Percentiles rank a stretch among this genome's conserved stretches.
Conservation (phyloP, 2,888 invertebrate genomes). For the Bibio marci region DNA sequence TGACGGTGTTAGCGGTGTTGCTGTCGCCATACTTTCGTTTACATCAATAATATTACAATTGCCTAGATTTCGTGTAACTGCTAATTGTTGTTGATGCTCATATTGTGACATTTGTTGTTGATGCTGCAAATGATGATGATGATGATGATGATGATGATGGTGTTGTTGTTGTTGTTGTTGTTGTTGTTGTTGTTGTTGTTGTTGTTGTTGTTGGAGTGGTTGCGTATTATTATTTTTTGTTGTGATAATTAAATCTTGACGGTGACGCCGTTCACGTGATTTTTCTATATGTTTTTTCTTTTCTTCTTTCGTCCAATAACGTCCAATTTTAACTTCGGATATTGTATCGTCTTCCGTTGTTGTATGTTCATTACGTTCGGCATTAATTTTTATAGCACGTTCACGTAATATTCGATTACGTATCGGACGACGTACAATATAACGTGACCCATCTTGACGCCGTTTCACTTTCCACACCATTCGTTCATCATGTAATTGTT, state of each 20-base stretch:
- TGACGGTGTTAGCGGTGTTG: background rate
- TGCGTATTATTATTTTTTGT: constrained; percentile 22
- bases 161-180: constrained; percentile 16
- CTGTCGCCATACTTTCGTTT: background rate
- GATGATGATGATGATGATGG: background rate
- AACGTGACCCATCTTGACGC: constrained; percentile 56
- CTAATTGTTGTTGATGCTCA: constrained; percentile 1
- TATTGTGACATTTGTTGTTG: constrained; percentile 6
- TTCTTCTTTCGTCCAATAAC: constrained; percentile 62
- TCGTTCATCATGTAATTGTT: constrained; percentile 16
- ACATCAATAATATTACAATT: background rate
- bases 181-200: constrained; percentile 13
- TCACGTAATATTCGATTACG: constrained; percentile 47
- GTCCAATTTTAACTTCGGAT: constrained; percentile 57
- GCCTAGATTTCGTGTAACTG: background rate
- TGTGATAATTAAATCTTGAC: constrained; percentile 3
- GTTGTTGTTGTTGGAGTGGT: constrained; percentile 10
- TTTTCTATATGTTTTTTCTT: constrained; percentile 55
- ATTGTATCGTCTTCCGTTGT: constrained; percentile 63
- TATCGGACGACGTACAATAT: constrained; percentile 54
- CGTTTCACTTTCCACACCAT: constrained; percentile 65
- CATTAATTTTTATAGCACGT: constrained; percentile 44
- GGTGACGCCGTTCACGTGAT: constrained; percentile 39
- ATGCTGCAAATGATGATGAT: constrained; percentile 7
- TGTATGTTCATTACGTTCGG: constrained; percentile 39